Evolutionary conservation across 1,140 invertebrate genomes (phyloP), one percentile per base, ranked within the genome.

Genomic region (Drosophila melanica): DNA sequence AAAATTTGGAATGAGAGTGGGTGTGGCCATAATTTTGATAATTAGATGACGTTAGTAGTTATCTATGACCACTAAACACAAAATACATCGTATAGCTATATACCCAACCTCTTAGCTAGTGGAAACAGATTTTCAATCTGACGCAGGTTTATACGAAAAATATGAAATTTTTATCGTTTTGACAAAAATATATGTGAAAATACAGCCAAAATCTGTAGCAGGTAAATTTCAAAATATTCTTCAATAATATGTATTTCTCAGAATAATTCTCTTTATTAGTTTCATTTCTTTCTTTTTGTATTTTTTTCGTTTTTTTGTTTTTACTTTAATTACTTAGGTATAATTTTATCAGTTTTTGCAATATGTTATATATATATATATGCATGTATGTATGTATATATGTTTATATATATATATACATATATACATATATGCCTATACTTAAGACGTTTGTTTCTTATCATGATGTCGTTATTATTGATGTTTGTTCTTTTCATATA

Each of bases 201-300:
- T n/a, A n/a, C n/a, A n/a, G n/a, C n/a, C n/a, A n/a, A n/a, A n/a
- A n/a, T n/a, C n/a, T n/a, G n/a, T n/a, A n/a, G n/a, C n/a, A n/a
- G n/a, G n/a, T n/a, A n/a, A n/a, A n/a, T n/a, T n/a, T n/a, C n/a
- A n/a, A n/a, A 64, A 65, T 35, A 12, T 35, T 5, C 41, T 54
- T 37, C 7, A 37, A 27, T 33, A 30, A 30, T 37, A 67, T 79
- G 66, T 74, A 79, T 87, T 87, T 87, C 72, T 87, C 82, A 87
- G 82, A 87, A 87, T 87, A 87, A 84, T 89, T 89, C 82, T 87
- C 82, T 87, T 87, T 87, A 87, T 87, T 87, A 87, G 84, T 89
- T 87, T 53, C 78, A 86, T 76, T 87, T 81, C 37, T 68, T 87
- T 75, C 54, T 66, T 48, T 81, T 87, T 70, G n/a, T 37, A 42